phyloP scores from a whole-genome alignment of 2,888 invertebrate genomes.

The Troides aeacus region DNA sequence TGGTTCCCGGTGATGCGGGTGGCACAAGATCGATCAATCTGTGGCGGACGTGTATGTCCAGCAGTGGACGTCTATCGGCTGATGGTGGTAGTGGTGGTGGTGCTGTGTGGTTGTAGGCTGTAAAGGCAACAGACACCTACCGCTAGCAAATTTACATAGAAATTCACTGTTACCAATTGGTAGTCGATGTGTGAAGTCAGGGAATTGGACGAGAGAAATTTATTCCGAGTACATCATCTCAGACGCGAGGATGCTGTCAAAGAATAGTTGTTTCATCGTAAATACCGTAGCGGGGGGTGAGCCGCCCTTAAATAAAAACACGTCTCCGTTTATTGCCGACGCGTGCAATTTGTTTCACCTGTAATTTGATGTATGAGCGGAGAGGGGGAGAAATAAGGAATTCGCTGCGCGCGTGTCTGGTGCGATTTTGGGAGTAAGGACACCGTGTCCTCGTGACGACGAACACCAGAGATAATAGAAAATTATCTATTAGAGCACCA shows the following conservation, averaged over 20 bases:
- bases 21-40: too few relatives aligned
- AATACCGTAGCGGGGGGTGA: conserved; percentile 47
- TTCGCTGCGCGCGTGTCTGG: conserved; percentile 27
- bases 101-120: too few relatives aligned
- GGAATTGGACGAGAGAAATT: background rate
- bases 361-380: conserved; percentile 65
- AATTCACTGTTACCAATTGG: too few relatives aligned
- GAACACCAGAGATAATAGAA: too few relatives aligned
- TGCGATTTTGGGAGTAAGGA: conserved; percentile 21
- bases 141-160: too few relatives aligned
- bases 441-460: conserved; percentile 6
- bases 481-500: too few relatives aligned
- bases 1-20: too few relatives aligned
- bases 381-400: conserved; percentile 34
- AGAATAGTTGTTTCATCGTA: conserved; percentile 29
- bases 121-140: too few relatives aligned
- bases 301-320: conserved; percentile 61
- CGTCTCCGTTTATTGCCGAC: conserved; percentile 59
- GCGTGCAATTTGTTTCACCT: conserved; percentile 64
- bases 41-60: too few relatives aligned
- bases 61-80: too few relatives aligned
- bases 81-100: too few relatives aligned
- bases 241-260: conserved; percentile 25
- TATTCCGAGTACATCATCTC: conserved; percentile 2
- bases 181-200: too few relatives aligned